Evolutionary conservation across 2,888 invertebrate genomes (phyloP), one percentile per base, ranked within the genome.

Genomic region (Balanococcus diminutus): DNA sequence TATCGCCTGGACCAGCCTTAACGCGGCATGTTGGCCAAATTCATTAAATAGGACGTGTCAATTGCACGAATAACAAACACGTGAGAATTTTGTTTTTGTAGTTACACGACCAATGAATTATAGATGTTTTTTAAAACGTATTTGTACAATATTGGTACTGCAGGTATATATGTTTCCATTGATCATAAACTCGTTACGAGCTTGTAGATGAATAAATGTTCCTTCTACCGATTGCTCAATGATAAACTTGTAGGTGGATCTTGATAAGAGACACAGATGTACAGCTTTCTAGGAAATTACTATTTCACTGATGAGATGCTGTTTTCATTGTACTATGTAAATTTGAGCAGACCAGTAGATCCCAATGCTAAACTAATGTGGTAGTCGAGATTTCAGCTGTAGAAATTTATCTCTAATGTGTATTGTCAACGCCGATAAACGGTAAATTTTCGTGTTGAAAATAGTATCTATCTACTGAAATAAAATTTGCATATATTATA

Each of bases 41-140:
- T 67, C 67, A 67, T 67, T 67, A 67, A 67, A 67, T 67, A 67
- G 67, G 67, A 67, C 67, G 67, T 67, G 67, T 67, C 67, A 67
- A 67, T 67, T 67, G 67, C 67, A 67, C 61, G 67, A 28, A 67
- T 67, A 67, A 67, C 67, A 67, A 67, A 67, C 67, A 67, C 67
- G 67, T 67, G 67, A 67, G 67, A 67, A 67, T 67, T 67, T 67
- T 31, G 6, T 67, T 67, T 67, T 67, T 28, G n/a, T 67, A 67
- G 67, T 28, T 67, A 11, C 6, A 56, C 19, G 2, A 28, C 67
- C 14, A 67, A 16, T 28, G 67, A 67, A 67, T 67, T 67, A 56
- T 56, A 28, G 67, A 67, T 31, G 28, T 14, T 1, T 67, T 67
- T 67, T 67, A 25, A 61, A 61, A 46, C 46, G 61, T 61, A 61